These are phyloP conservation scores for Aldabrachelys gigantea DNA, from an alignment of 2,113 vertebrate species.

Conservation along the genomic window DNA sequence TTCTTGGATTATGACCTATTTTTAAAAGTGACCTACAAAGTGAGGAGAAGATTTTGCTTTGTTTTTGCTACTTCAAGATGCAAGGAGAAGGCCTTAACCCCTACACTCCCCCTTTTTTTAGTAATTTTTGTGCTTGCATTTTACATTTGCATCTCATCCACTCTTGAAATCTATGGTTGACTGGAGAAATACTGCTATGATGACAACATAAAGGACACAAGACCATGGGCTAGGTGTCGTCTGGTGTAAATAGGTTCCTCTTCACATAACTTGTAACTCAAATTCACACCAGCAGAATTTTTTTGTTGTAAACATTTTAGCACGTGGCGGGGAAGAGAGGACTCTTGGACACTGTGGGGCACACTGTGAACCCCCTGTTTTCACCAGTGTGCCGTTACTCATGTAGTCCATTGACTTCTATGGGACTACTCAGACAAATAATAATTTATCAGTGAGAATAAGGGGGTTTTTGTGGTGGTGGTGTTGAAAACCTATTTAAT, in stretches of 20 bases:
- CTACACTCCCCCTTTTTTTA: too few species aligned
- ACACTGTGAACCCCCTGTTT: background rate
- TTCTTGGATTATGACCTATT: too few species aligned
- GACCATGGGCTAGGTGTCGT: background rate
- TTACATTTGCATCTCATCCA: too few species aligned
- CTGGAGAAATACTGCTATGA: background rate
- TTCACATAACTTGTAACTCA: background rate
- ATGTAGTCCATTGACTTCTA: background rate
- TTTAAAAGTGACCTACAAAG: too few species aligned
- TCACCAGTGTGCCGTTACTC: background rate
- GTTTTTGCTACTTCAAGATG: too few species aligned
- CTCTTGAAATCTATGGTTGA: too few species aligned
- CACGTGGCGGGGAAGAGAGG: background rate
- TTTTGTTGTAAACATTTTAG: too few species aligned
- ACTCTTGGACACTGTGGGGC: background rate
- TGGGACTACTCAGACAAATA: background rate
- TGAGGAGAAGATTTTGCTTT: too few species aligned
- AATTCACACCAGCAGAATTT: background rate
- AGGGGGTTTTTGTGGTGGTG: background rate
- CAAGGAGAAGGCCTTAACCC: too few species aligned
- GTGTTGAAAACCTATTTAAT: background rate
- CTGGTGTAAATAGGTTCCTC: background rate
- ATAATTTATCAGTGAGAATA: background rate
- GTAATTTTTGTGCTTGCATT: too few species aligned
- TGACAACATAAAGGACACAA: background rate